phyloP scores from a whole-genome alignment of 2,797 vertebrate species.

The Mus spretus region DNA sequence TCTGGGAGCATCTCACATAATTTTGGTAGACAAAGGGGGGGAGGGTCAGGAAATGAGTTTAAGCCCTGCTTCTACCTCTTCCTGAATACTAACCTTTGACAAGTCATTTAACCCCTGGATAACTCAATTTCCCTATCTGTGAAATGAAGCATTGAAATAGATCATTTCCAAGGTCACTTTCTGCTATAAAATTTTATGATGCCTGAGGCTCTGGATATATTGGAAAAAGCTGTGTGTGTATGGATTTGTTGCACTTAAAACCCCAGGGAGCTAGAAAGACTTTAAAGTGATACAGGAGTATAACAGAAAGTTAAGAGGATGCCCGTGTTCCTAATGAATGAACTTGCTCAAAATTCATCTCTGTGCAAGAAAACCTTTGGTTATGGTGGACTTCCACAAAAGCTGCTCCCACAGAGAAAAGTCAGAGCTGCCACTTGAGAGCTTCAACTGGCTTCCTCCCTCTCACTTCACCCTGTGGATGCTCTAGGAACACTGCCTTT shows the following conservation, averaged over 20 bases:
- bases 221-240: conserved; percentile 36
- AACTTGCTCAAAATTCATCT: conserved; percentile 49
- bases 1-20: neutral
- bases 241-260: conserved; percentile 31
- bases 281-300: conserved; percentile 44
- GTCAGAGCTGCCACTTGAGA: neutral
- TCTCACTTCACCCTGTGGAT: neutral
- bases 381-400: neutral
- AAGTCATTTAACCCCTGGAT: conserved; percentile 47
- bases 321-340: neutral
- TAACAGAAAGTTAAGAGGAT: conserved; percentile 18
- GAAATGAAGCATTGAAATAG: conserved; percentile 54
- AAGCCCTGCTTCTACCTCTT: conserved; percentile 49
- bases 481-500: neutral
- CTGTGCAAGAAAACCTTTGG: neutral
- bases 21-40: conserved; percentile 9
- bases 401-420: conserved; percentile 14
- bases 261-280: conserved; percentile 28
- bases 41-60: conserved; percentile 23
- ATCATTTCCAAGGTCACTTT: conserved; percentile 71
- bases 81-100: conserved; percentile 61
- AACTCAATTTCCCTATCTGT: conserved; percentile 73
- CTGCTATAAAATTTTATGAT: conserved; percentile 69
- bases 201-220: conserved; percentile 38
- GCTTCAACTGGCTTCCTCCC: neutral